Evolutionary conservation across 92 coral and sea anemone genomes (phyloP).

Genomic region (Plumapathes pennacea): DNA sequence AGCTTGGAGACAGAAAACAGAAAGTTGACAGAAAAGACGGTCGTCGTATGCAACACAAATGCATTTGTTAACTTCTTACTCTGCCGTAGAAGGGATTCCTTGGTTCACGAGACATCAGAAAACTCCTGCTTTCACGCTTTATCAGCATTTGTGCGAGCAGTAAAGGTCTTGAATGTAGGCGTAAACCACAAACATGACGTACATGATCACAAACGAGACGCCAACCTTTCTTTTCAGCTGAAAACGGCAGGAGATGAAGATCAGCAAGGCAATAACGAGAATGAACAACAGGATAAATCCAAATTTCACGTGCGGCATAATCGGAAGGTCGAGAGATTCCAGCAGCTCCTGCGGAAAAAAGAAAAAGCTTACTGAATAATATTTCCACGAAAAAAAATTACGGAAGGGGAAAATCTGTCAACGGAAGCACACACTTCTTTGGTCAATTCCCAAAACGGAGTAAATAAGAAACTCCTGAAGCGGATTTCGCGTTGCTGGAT

Average conservation of each 20-base stretch:
- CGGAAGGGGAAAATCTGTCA: too few relatives aligned
- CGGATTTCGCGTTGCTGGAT: too few relatives aligned
- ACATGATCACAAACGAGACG: slow-evolving; percentile 73
- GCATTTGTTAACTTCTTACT: too few relatives aligned
- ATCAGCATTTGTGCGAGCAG: slow-evolving; percentile 79
- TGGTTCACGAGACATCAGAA: neutral
- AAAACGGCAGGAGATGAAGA: slow-evolving; percentile 67
- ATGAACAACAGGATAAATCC: slow-evolving; percentile 87
- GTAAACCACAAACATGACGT: slow-evolving; percentile 76
- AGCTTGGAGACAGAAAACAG: too few relatives aligned
- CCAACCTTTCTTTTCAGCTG: slow-evolving; percentile 74
- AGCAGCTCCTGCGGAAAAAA: slow-evolving; percentile 55
- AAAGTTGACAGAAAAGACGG: too few relatives aligned
- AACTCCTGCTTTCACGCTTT: neutral
- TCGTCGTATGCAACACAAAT: too few relatives aligned
- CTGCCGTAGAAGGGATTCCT: too few relatives aligned
- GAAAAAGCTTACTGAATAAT: too few relatives aligned
- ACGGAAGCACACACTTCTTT: too few relatives aligned
- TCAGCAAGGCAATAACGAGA: slow-evolving; percentile 60
- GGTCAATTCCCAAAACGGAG: too few relatives aligned
- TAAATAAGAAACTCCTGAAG: too few relatives aligned
- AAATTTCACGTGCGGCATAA: slow-evolving; percentile 94
- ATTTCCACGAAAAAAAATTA: too few relatives aligned
- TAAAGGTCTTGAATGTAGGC: slow-evolving; percentile 88
- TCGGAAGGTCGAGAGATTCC: slow-evolving; percentile 55